These are phyloP conservation scores for Sebastiscus tertius DNA, from an alignment of 2,797 vertebrate species.

Conservation along the genomic window DNA sequence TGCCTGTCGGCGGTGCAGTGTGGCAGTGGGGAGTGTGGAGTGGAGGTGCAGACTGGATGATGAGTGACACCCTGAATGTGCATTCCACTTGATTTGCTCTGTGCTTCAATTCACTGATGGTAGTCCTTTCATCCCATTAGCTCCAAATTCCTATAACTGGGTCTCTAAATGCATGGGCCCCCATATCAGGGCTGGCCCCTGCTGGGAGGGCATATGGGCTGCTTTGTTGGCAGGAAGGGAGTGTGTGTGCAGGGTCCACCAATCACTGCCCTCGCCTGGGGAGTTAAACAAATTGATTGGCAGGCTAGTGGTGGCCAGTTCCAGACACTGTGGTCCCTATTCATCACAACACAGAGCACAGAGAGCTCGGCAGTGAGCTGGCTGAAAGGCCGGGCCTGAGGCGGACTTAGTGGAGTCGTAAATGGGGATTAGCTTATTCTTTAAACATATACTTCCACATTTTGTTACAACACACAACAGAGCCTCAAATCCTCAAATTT, in stretches of 20 bases:
- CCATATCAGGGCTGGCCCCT: constrained; percentile 70
- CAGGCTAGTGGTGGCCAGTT: constrained; percentile 75
- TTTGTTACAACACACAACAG: constrained; percentile 18
- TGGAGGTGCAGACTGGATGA: constrained; percentile 29
- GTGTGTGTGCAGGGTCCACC: constrained; percentile 79
- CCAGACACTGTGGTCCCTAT: constrained; percentile 69
- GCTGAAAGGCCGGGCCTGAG: constrained; percentile 46
- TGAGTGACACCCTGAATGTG: constrained; percentile 69
- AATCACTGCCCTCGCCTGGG: constrained; percentile 78
- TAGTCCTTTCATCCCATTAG: constrained; percentile 79
- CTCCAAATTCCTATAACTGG: constrained; percentile 80
- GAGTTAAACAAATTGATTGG: constrained; percentile 88
- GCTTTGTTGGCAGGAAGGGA: constrained; percentile 79
- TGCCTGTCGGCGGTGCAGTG: background rate
- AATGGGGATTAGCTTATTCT: constrained; percentile 18
- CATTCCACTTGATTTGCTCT: constrained; percentile 76
- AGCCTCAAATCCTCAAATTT: background rate
- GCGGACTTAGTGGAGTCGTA: background rate
- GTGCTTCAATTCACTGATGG: constrained; percentile 75
- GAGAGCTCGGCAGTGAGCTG: constrained; percentile 33
- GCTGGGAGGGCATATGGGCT: constrained; percentile 83
- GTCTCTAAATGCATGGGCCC: constrained; percentile 75
- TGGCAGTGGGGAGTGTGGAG: constrained; percentile 18
- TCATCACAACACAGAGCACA: constrained; percentile 51
- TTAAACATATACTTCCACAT: constrained; percentile 32